phyloP scores from a whole-genome alignment of 2,888 invertebrate species.

The Euphydryas editha region DNA sequence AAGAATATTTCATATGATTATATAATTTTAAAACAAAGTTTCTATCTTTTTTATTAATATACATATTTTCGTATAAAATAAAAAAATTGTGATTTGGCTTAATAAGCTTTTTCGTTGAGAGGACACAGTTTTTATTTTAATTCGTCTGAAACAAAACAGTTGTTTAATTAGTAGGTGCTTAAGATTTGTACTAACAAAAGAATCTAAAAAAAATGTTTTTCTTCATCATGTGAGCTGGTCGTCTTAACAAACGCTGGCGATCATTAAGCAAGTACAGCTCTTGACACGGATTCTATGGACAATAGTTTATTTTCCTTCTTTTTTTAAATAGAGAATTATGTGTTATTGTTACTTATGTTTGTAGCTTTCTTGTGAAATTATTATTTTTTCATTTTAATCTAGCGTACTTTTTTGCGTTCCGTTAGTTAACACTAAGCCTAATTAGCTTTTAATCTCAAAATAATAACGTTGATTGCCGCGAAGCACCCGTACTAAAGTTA shows the following conservation, averaged over 20 bases:
- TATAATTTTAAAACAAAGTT: too few species aligned
- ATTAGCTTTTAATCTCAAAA: too few species aligned
- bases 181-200: neutral
- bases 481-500: too few species aligned
- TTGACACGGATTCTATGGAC: constrained; percentile 37
- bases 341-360: neutral
- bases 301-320: constrained; percentile 32
- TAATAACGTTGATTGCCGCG: too few species aligned
- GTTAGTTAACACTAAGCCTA: too few species aligned
- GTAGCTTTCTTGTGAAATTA: neutral
- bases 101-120: neutral
- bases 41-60: too few species aligned
- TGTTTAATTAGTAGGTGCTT: neutral
- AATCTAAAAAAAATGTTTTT: constrained; percentile 12
- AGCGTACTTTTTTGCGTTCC: too few species aligned
- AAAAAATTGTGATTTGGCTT: too few species aligned
- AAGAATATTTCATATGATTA: neutral
- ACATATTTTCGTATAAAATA: too few species aligned
- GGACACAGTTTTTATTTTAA: neutral
- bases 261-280: constrained; percentile 38
- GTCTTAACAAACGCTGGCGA: constrained; percentile 36
- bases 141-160: neutral
- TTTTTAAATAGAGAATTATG: neutral
- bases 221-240: constrained; percentile 28
- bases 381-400: too few species aligned